Evolutionary conservation across 2,797 vertebrate species (phyloP).

Genomic region (Psittacula derbiana): DNA sequence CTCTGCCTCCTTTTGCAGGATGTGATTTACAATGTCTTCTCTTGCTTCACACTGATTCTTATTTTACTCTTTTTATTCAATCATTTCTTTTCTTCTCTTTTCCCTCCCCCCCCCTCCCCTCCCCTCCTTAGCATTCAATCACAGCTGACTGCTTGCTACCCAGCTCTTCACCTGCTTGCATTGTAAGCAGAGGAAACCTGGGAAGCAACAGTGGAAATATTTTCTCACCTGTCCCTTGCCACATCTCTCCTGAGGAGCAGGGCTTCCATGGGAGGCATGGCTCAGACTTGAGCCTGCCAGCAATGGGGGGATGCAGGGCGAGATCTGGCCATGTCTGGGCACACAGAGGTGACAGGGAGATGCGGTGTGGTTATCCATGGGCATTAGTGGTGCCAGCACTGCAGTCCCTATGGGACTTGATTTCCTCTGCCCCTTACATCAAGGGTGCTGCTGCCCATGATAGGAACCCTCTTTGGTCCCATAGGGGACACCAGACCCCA

Average conservation of each 20-base stretch:
- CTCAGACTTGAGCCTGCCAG: not conserved
- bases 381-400: not conserved
- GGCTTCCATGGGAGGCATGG: not conserved
- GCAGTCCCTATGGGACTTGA: not conserved
- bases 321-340: not conserved
- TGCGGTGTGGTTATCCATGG: fast-evolving
- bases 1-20: constrained; percentile 29
- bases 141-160: not conserved
- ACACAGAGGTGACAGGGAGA: not conserved
- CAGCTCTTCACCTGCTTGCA: not conserved
- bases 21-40: constrained; percentile 61
- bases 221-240: not conserved
- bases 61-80: constrained; percentile 50
- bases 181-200: not conserved
- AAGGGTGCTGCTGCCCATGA: not conserved
- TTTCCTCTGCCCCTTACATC: not conserved
- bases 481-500: not conserved
- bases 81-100: constrained; percentile 31
- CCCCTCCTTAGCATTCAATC: constrained; percentile 30
- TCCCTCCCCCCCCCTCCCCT: not conserved
- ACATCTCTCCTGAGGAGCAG: not conserved
- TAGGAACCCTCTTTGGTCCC: not conserved
- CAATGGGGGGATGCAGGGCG: fast-evolving
- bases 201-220: not conserved
- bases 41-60: constrained; percentile 50